These are phyloP conservation scores for Tyrannus savana DNA, from an alignment of 2,113 vertebrate species.

Conservation along the genomic window DNA sequence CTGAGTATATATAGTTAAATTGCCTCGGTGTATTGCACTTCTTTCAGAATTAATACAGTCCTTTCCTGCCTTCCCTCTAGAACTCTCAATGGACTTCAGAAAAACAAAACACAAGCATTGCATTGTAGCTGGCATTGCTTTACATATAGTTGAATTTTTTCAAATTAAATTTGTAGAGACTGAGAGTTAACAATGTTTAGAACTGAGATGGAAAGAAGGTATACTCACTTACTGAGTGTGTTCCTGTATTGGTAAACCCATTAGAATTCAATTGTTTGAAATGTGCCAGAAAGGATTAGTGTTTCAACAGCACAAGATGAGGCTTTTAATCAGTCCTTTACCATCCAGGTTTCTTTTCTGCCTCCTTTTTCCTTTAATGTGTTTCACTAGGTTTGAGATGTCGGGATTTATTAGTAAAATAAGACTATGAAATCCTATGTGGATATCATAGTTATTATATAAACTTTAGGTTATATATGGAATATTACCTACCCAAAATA, in stretches of 20 bases:
- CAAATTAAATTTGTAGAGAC: neutral
- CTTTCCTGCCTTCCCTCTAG: neutral
- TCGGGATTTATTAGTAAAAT: neutral
- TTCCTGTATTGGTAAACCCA: neutral
- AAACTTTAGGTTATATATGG: neutral
- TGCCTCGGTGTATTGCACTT: neutral
- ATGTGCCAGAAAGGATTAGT: neutral
- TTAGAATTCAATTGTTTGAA: neutral
- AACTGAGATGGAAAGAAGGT: neutral
- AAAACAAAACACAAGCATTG: neutral
- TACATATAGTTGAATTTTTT: neutral
- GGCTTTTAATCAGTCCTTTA: neutral
- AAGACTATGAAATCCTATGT: neutral
- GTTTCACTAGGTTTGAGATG: neutral
- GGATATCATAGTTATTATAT: neutral
- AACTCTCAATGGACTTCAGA: neutral
- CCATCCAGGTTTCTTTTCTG: neutral
- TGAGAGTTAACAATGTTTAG: neutral
- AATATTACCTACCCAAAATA: neutral
- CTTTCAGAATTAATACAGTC: neutral
- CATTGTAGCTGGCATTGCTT: neutral
- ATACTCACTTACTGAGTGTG: neutral
- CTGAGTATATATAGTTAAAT: neutral
- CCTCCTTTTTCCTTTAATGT: neutral
- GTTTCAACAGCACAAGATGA: neutral